A percentile compares a stretch with the other conserved stretches of the same genome.
phyloP scores from a whole-genome alignment of 64 coral and sea anemone species.

The Actinia tenebrosa region DNA sequence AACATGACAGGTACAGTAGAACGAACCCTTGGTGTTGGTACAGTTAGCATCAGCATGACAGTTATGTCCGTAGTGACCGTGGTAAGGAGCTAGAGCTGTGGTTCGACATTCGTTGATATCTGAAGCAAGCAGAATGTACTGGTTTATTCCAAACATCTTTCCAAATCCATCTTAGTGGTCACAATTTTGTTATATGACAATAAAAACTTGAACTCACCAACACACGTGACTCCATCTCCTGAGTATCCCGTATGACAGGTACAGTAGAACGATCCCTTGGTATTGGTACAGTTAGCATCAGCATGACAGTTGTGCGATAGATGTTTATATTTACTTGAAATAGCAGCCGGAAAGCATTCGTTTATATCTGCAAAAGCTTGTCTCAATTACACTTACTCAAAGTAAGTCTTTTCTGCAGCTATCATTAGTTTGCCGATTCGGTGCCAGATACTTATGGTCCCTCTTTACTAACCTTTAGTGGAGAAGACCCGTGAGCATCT shows the following conservation, averaged over 20 bases:
- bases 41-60: slow-evolving; percentile 54
- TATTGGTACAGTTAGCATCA: slow-evolving; percentile 70
- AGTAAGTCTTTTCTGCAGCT: too few relatives aligned
- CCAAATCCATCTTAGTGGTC: too few relatives aligned
- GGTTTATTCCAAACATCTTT: too few relatives aligned
- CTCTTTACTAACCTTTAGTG: too few relatives aligned
- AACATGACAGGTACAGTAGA: slow-evolving; percentile 32
- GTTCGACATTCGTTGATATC: slow-evolving; percentile 63
- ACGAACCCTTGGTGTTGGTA: slow-evolving; percentile 55
- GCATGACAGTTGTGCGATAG: slow-evolving; percentile 50
- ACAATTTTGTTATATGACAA: too few relatives aligned
- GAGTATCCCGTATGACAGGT: slow-evolving; percentile 60
- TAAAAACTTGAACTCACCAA: neutral
- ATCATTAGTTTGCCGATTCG: too few relatives aligned
- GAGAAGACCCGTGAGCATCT: too few relatives aligned
- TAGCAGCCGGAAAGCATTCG: slow-evolving; percentile 31
- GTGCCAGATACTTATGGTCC: too few relatives aligned
- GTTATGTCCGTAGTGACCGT: slow-evolving; percentile 29
- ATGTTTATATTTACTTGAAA: neutral
- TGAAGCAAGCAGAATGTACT: neutral
- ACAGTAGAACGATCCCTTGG: slow-evolving; percentile 67
- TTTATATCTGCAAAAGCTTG: slow-evolving; percentile 31
- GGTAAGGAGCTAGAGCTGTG: slow-evolving; percentile 9
- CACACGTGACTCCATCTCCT: slow-evolving; percentile 53
- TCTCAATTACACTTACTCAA: too few relatives aligned